Evolutionary conservation across 2,888 invertebrate genomes (phyloP), one percentile per base, ranked within the genome.

Genomic region (Gonocerus acuteangulatus): DNA sequence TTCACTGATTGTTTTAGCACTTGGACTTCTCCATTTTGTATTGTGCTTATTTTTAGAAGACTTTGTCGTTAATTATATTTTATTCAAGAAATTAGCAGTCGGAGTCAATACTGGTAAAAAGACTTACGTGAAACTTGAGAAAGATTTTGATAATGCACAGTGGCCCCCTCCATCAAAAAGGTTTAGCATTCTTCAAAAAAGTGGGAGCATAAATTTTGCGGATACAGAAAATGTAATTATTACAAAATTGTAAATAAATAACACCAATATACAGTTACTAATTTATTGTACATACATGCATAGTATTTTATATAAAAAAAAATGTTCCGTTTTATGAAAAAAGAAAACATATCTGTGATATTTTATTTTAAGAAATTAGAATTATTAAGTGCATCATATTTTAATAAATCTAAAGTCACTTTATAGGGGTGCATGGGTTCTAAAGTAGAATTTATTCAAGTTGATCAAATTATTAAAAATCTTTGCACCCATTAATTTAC

Each of bases 31-130:
- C 59, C 75, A 73, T 75, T 78, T 77, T 72, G 72, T 71, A 66
- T 66, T 83, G 0, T 67, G 73, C 1, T 80, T 82, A 65, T 82
- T 81, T 1, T 58, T 74, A 0, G 69, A 72, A 0, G 80, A 81
- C 71, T 82, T 84, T 67, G 49, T 80, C 0, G 65, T 85, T 7
- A 85, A 83, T 65, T 79, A 77, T 69, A 71, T 82, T 9, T 54
- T 68, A 45, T 64, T 64, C 45, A 64, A 62, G 39, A 60, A 60
- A 49, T 42, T 65, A 21, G 58, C 44, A 48, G 49, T 44, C 19
- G 60, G 54, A 19, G 39, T 42, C 13, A 49, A 51, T 27, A 57
- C 11, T 23, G 19, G 42, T 3, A 11, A 4, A 7, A 18, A 45
- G 2, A 2, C 34, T 27, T 57, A 34, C 32, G 34, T 45, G 7